Evolutionary conservation across 2,888 invertebrate genomes (phyloP).

Genomic region (Phengaris alcon): DNA sequence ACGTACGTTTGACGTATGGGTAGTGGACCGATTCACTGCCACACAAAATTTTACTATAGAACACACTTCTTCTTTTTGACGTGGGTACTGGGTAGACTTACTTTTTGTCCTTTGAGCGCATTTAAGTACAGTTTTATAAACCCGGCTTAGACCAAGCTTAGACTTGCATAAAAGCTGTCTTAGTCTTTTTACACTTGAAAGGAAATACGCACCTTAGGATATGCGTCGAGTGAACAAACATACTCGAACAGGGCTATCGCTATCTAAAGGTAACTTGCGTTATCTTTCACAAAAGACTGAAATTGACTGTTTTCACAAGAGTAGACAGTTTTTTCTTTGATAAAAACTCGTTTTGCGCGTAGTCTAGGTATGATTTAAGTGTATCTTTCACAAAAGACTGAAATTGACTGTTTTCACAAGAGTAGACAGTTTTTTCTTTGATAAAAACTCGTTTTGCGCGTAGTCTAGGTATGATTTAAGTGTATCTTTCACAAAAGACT

Average conservation of each 20-base stretch:
- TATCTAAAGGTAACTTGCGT: not conserved
- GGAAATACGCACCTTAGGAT: constrained; percentile 15
- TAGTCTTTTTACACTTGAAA: not conserved
- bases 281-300: not conserved
- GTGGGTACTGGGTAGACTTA: not conserved
- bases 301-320: not conserved
- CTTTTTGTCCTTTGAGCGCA: not conserved
- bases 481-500: not conserved
- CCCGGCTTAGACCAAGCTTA: not conserved
- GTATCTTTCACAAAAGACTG: not conserved
- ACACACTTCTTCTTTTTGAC: no score
- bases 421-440: not conserved
- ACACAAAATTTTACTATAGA: no score
- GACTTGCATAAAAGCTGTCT: not conserved
- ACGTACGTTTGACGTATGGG: no score
- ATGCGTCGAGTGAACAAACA: constrained; percentile 24
- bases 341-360: no score
- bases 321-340: not conserved
- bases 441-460: no score
- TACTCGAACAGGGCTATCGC: not conserved
- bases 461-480: no score
- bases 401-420: not conserved
- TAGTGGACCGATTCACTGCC: no score
- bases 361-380: no score
- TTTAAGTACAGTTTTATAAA: not conserved